Conservation (phyloP, 2,888 invertebrate genomes). For the Adelognathus sp. region DNA sequence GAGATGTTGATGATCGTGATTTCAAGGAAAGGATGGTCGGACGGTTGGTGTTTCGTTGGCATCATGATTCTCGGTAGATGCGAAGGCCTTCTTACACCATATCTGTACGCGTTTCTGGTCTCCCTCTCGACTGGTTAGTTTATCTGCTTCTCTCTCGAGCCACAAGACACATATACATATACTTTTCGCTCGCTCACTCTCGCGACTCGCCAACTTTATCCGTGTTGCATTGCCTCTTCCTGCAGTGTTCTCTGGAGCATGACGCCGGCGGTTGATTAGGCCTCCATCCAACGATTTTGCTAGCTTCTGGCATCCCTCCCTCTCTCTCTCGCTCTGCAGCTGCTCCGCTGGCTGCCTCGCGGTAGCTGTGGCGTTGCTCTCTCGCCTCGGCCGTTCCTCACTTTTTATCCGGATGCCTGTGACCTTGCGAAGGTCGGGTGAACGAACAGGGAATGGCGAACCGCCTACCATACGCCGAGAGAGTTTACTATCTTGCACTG, state of each 20-base stretch:
- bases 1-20: constrained; percentile 43
- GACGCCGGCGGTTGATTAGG: constrained; percentile 81
- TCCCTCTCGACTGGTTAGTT: constrained; percentile 15
- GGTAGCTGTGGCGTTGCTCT: constrained; percentile 28
- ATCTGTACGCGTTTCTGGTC: constrained; percentile 19
- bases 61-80: constrained; percentile 50
- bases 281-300: constrained; percentile 65
- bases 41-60: constrained; percentile 42
- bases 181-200: constrained; percentile 23
- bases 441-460: constrained; percentile 76
- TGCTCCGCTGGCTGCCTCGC: constrained; percentile 58
- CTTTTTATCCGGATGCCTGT: constrained; percentile 73
- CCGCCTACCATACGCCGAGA: constrained; percentile 36
- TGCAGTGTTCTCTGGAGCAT: constrained; percentile 76
- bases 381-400: constrained; percentile 58
- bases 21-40: constrained; percentile 47
- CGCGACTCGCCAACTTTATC: constrained; percentile 57
- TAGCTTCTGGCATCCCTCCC: constrained; percentile 60
- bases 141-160: neutral
- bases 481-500: neutral
- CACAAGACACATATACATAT: neutral
- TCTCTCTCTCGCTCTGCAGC: constrained; percentile 60
- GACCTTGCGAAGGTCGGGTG: constrained; percentile 81
- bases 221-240: constrained; percentile 55
- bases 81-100: constrained; percentile 46